Base-by-base conservation (phyloP, 2,888 invertebrate species). In the Clunio marinus region DNA sequence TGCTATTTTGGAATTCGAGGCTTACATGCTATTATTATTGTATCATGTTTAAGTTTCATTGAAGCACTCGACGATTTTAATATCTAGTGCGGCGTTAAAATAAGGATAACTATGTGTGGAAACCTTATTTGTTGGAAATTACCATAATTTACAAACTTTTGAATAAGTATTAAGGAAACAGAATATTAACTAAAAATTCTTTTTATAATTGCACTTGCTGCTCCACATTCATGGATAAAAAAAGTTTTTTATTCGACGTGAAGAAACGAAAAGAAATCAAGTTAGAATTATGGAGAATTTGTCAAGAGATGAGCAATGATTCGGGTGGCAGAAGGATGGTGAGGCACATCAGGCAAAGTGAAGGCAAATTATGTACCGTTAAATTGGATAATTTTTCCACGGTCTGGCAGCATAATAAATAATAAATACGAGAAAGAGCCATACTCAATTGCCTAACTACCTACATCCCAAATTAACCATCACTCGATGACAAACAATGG, bases 101-200 rank as follows among this genome's bases (percentile, higher is more conserved):
- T 7, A 63, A 66, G 66, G 66, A 66, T 66, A 66, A 66, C 51
- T 55, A 66, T 32, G 66, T 66, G 66, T 55, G 15, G 66, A 66
- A 66, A 51, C 46, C 25, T 66, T 66, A 55, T 55, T 63, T 66
- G 41, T 32, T 8, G 2, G 51, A 46, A 22, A 10, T 37, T 60
- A 55, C 25, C 55, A 25, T 55, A 25, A 55, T 57, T n/a, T n/a
- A n/a, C n/a, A n/a, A n/a, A n/a, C n/a, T n/a, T n/a, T n/a, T n/a
- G n/a, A n/a, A n/a, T n/a, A n/a, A n/a, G n/a, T n/a, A n/a, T n/a
- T n/a, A n/a, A n/a, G n/a, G n/a, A n/a, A n/a, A n/a, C n/a, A n/a
- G n/a, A n/a, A n/a, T n/a, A n/a, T n/a, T n/a, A n/a, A n/a, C n/a
- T n/a, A n/a, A n/a, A n/a, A n/a, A n/a, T n/a, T n/a, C 41, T 51